Conservation (phyloP, 1,140 invertebrate species). For the Drosophila repleta region DNA sequence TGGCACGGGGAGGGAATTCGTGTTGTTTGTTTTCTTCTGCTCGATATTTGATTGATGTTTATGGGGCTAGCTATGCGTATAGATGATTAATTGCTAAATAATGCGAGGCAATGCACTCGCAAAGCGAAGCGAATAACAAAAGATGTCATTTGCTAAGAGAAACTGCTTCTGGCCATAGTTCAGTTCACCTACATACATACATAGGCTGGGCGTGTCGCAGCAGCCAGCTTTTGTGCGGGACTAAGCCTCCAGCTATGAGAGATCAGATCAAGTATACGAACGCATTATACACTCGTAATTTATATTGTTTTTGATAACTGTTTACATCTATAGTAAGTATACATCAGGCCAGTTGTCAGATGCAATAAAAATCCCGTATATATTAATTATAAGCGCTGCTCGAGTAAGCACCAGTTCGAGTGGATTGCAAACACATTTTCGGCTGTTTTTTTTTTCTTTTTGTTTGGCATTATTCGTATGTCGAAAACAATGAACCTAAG, state of each 20-base stretch:
- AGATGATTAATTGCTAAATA: conserved; percentile 49
- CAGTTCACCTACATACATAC: no score
- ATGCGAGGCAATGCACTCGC: conserved; percentile 53
- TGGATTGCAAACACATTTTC: conserved; percentile 25
- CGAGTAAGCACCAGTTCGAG: conserved; percentile 5
- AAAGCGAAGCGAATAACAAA: conserved; percentile 6
- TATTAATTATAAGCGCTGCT: background rate
- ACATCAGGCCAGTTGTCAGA: background rate
- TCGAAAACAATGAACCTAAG: conserved; percentile 73
- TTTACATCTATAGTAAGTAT: conserved; percentile 14
- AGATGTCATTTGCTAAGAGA: background rate
- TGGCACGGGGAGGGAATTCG: background rate
- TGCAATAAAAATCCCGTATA: background rate
- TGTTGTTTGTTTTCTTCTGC: conserved; percentile 34
- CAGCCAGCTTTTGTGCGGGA: background rate
- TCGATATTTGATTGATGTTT: conserved; percentile 56
- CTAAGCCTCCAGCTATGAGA: no score
- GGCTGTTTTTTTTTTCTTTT: background rate
- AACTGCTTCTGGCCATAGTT: background rate
- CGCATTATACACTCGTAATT: no score
- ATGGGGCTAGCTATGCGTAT: conserved; percentile 1
- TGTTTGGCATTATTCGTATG: conserved; percentile 18
- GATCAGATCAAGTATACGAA: background rate
- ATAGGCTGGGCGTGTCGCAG: background rate
- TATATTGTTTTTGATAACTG: no score